A percentile compares a stretch with the other conserved stretches of the same genome.
Evolutionary conservation across 2,888 invertebrate genomes (phyloP).

Genomic region (Cephonodes hylas): DNA sequence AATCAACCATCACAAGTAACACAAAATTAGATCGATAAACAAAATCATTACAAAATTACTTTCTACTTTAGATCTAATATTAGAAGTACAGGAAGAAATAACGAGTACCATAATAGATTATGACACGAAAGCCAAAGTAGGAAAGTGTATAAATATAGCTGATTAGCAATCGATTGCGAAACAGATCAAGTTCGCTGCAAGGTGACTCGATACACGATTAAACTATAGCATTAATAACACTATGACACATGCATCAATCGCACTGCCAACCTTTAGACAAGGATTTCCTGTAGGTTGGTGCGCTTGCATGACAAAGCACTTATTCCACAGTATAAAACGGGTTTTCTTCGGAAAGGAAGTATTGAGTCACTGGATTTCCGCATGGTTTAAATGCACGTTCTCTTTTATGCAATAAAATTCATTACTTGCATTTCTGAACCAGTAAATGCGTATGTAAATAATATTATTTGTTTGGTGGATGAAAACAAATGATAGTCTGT

Average conservation of each 20-base stretch:
- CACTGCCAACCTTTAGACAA: conserved; percentile 4
- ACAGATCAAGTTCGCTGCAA: neutral
- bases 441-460: neutral
- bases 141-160: neutral
- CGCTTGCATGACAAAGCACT: neutral
- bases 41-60: no score
- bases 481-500: neutral
- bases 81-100: neutral
- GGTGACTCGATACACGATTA: neutral
- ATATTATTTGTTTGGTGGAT: neutral
- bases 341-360: neutral
- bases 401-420: neutral
- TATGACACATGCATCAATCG: neutral
- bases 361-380: neutral
- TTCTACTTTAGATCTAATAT: no score
- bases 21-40: no score
- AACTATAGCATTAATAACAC: neutral
- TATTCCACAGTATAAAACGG: neutral
- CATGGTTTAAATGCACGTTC: neutral
- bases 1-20: no score
- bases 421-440: no score
- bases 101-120: neutral
- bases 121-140: no score
- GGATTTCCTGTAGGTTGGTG: conserved; percentile 4
- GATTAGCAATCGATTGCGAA: neutral